phyloP scores from a whole-genome alignment of 37 sponge, comb jelly and placozoan genomes.

The Hormiphora californensis region DNA sequence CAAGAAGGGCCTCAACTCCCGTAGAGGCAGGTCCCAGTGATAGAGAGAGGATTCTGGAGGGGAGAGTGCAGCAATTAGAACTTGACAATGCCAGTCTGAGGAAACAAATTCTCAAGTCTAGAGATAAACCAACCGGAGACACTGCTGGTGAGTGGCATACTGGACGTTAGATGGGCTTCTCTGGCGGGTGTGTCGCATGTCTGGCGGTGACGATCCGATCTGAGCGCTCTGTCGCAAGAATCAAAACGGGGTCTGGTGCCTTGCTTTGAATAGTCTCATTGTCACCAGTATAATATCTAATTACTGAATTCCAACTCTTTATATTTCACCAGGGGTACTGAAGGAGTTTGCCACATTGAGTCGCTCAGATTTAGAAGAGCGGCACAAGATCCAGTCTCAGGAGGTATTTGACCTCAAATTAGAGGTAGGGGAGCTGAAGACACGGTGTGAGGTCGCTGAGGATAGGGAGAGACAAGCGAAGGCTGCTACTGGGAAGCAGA shows the following conservation, averaged over 20 bases:
- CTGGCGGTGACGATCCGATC: no score
- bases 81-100: constrained; percentile 21
- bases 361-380: constrained; percentile 1
- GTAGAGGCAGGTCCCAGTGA: not conserved
- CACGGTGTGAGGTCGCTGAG: not conserved
- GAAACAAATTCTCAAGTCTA: constrained; percentile 28
- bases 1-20: not conserved
- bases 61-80: not conserved
- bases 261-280: no score
- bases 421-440: constrained; percentile 19
- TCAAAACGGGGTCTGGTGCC: no score
- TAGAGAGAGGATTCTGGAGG: constrained; percentile 20
- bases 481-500: not conserved
- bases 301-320: no score
- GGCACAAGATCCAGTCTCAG: not conserved
- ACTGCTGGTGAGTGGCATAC: not conserved
- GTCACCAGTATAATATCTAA: no score
- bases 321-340: not conserved
- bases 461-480: not conserved
- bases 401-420: not conserved
- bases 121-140: not conserved
- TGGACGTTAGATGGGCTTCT: no score
- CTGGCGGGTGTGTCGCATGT: no score
- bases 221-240: no score
- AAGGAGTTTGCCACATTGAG: constrained; percentile 7